Evolutionary conservation across 2,113 vertebrate species (phyloP).

Genomic region (Pollimyrus isidori): DNA sequence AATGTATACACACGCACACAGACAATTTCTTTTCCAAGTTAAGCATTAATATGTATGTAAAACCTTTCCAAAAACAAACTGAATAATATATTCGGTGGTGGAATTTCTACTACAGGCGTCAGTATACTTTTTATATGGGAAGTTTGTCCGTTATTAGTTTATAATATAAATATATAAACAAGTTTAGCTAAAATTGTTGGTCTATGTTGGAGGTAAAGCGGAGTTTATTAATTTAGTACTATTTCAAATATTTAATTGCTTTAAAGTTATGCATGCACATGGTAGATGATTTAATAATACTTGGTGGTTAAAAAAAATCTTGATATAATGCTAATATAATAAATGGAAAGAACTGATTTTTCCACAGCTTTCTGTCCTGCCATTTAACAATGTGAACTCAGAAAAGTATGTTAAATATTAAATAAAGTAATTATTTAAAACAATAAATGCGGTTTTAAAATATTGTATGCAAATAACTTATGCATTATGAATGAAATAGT

Average conservation of each 20-base stretch:
- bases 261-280: neutral
- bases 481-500: neutral
- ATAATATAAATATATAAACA: neutral
- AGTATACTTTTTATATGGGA: neutral
- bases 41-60: neutral
- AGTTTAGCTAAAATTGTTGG: neutral
- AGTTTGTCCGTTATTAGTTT: neutral
- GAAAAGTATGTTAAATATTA: neutral
- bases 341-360: neutral
- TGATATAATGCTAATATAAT: neutral
- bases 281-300: neutral
- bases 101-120: neutral
- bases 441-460: neutral
- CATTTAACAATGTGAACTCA: neutral
- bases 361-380: neutral
- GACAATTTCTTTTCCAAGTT: neutral
- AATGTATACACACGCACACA: neutral
- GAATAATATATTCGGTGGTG: neutral
- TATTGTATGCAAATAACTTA: neutral
- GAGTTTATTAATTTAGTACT: neutral
- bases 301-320: neutral
- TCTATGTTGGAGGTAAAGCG: neutral
- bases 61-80: neutral
- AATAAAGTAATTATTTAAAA: neutral
- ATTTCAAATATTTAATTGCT: neutral